Evolutionary conservation across 2,797 vertebrate species (phyloP).

Genomic region (Silurus lanzhouensis): DNA sequence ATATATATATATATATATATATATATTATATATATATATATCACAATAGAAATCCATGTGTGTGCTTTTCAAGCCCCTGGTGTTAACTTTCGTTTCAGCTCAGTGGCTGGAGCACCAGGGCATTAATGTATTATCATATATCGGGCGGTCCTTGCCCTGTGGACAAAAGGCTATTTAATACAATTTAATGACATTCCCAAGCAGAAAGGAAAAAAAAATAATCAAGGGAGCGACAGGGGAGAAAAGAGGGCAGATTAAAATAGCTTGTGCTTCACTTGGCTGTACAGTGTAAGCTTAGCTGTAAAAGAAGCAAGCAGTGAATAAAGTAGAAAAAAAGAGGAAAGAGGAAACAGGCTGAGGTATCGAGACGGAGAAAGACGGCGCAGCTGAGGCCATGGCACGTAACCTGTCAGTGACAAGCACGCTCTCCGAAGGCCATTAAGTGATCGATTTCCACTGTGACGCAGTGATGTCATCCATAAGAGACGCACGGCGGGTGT

Average conservation of each 20-base stretch:
- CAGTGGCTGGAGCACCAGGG: conserved; percentile 92
- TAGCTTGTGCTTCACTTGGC: conserved; percentile 93
- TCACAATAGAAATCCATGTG: conserved; percentile 82
- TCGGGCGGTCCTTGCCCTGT: conserved; percentile 98
- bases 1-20: conserved; percentile 32
- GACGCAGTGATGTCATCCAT: conserved; percentile 86
- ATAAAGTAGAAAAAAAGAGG: conserved; percentile 44
- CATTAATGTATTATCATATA: conserved; percentile 99
- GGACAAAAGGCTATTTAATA: conserved; percentile 99
- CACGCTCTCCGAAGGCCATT: conserved; percentile 84
- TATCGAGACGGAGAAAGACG: conserved; percentile 34
- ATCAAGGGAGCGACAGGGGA: conserved; percentile 67
- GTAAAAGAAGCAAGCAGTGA: conserved; percentile 84
- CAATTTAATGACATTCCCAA: conserved; percentile 99
- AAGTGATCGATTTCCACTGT: conserved; percentile 86
- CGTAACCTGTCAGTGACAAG: conserved; percentile 77
- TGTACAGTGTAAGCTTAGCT: conserved; percentile 87
- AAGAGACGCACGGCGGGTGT: conserved; percentile 82
- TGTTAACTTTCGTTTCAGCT: conserved; percentile 90
- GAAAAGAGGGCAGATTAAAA: conserved; percentile 88
- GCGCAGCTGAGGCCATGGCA: conserved; percentile 40
- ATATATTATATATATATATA: conserved; percentile 21
- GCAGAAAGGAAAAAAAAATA: conserved; percentile 79
- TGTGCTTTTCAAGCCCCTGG: conserved; percentile 73
- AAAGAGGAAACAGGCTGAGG: conserved; percentile 21